A percentile compares a stretch with the other conserved stretches of the same genome.
These are phyloP conservation scores for Cheilosia scutellata DNA, from an alignment of 2,888 invertebrate genomes.

Conservation along the genomic window DNA sequence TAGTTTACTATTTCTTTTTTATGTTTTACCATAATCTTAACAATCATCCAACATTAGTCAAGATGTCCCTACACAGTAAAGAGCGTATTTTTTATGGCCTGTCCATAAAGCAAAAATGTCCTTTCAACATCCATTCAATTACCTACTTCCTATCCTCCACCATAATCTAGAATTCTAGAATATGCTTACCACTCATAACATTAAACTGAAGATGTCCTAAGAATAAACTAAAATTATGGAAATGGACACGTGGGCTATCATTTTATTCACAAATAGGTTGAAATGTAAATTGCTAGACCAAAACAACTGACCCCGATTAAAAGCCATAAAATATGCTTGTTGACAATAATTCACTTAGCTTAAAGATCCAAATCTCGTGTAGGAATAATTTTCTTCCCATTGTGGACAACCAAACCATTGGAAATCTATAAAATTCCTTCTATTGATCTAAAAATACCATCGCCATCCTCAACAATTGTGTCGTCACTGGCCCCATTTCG, in stretches of 20 bases:
- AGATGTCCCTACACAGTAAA: not conserved
- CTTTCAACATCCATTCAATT: conserved; percentile 45
- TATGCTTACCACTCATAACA: conserved; percentile 38
- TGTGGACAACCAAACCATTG: conserved; percentile 18
- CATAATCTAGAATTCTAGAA: conserved; percentile 21
- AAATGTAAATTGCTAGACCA: not conserved
- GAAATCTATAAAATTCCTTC: conserved; percentile 18
- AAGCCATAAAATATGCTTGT: conserved; percentile 14
- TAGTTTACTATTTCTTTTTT: conserved; percentile 3
- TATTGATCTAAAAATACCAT: conserved; percentile 47
- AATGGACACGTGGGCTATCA: conserved; percentile 18
- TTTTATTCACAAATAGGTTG: not conserved
- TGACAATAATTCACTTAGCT: conserved; percentile 2
- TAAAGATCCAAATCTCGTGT: not conserved
- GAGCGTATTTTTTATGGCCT: conserved; percentile 1
- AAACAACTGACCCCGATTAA: conserved; percentile 4
- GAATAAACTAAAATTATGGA: conserved; percentile 8
- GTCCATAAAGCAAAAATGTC: conserved; percentile 23
- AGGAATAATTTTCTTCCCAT: not conserved
- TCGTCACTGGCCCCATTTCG: conserved; percentile 42
- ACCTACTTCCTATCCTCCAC: conserved; percentile 1
- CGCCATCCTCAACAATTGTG: conserved; percentile 9
- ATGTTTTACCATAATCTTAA: conserved; percentile 2
- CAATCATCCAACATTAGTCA: conserved; percentile 8
- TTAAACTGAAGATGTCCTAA: conserved; percentile 14